Conservation (phyloP, 2,888 invertebrate species). For the Sicus ferrugineus region DNA sequence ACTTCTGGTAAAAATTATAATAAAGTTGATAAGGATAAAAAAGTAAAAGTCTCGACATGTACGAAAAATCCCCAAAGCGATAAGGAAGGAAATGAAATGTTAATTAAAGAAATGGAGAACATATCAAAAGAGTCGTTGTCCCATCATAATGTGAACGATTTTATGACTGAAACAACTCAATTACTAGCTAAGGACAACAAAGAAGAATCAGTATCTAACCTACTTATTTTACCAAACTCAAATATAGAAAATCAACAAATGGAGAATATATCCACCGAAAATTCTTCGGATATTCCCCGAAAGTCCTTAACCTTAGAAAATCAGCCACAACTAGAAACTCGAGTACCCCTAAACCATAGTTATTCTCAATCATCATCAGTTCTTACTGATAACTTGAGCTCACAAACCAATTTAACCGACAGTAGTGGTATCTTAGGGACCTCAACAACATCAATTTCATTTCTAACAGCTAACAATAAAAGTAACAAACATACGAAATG, state of each 20-base stretch:
- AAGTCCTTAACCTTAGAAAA: background rate
- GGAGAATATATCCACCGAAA: background rate
- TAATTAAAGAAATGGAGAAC: too few species aligned
- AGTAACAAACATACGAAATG: constrained; percentile 29
- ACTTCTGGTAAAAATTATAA: too few species aligned
- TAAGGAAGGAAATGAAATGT: too few species aligned
- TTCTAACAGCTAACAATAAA: background rate
- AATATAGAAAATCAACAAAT: background rate
- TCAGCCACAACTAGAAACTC: background rate
- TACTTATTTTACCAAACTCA: background rate
- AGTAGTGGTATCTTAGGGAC: background rate
- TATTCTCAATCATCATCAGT: background rate
- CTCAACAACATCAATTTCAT: background rate
- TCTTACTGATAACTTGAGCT: background rate
- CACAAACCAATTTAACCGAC: background rate
- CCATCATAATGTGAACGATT: background rate
- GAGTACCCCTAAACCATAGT: background rate
- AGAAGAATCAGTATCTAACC: background rate
- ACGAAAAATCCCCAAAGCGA: too few species aligned
- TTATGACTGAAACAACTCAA: background rate
- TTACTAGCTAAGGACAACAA: background rate
- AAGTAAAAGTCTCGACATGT: too few species aligned
- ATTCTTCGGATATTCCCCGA: background rate
- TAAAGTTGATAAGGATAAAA: too few species aligned
- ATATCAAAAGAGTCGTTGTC: background rate